phyloP scores from a whole-genome alignment of 2,888 invertebrate genomes.

The Parasteatoda lunata region DNA sequence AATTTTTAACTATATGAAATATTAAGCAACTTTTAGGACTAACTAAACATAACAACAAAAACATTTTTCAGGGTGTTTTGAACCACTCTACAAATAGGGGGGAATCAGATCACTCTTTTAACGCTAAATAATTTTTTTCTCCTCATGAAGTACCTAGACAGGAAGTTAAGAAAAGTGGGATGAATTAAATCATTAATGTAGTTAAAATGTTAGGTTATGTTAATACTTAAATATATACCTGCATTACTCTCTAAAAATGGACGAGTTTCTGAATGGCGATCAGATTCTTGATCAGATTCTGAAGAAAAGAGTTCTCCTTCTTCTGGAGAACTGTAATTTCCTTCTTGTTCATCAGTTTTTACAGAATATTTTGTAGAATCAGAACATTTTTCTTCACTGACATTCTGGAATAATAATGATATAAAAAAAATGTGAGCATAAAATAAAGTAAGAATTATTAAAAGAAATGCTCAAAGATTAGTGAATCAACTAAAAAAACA shows the following conservation, averaged over 20 bases:
- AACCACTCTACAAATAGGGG: too few species aligned
- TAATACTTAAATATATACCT: background rate
- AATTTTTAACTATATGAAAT: too few species aligned
- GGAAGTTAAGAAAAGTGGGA: background rate
- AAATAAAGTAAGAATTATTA: background rate
- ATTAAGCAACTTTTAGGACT: too few species aligned
- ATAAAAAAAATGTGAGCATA: background rate
- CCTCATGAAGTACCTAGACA: too few species aligned
- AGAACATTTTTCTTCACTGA: background rate
- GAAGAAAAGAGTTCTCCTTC: constrained; percentile 68
- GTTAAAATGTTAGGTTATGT: background rate
- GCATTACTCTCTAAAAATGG: background rate
- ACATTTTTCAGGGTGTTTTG: too few species aligned
- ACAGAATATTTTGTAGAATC: background rate
- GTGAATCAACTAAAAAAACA: too few species aligned
- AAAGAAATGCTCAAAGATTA: background rate
- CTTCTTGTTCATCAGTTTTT: background rate
- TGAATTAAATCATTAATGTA: background rate
- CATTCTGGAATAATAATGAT: background rate
- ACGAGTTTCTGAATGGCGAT: background rate
- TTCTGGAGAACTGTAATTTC: constrained; percentile 59
- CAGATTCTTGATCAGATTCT: constrained; percentile 27
- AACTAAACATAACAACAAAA: too few species aligned
- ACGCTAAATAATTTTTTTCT: too few species aligned
- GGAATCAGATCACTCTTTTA: too few species aligned